phyloP scores from a whole-genome alignment of 2,113 vertebrate genomes.

The Todiramphus saurophagus region DNA sequence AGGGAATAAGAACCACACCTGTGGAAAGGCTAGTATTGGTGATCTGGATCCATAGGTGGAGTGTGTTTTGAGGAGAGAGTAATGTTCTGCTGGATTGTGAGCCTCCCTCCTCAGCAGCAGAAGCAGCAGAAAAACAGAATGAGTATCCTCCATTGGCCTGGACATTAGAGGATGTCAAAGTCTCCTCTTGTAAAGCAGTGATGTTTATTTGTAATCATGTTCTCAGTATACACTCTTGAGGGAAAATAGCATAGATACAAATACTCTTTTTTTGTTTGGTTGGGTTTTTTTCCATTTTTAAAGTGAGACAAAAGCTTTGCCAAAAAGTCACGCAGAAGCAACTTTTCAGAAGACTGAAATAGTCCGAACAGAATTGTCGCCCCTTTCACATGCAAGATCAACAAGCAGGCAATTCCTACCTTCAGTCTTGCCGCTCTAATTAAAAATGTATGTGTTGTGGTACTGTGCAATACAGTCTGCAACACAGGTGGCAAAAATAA shows the following conservation, averaged over 20 bases:
- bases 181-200: neutral
- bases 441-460: neutral
- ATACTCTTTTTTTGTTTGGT: neutral
- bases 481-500: neutral
- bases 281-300: neutral
- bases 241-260: neutral
- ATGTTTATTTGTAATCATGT: neutral
- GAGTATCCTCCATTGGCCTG: fast-evolving
- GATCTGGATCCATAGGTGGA: neutral
- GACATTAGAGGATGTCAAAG: neutral
- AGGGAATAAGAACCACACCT: neutral
- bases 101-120: neutral
- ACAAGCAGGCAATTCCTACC: neutral
- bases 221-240: neutral
- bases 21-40: neutral
- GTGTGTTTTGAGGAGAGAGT: neutral
- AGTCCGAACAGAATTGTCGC: neutral
- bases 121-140: neutral
- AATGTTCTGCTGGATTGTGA: neutral
- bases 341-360: neutral
- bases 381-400: neutral
- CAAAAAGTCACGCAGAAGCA: neutral
- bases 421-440: neutral
- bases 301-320: neutral
- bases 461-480: neutral